Evolutionary conservation across 2,797 vertebrate genomes (phyloP).

Genomic region (Geotrypetes seraphini): DNA sequence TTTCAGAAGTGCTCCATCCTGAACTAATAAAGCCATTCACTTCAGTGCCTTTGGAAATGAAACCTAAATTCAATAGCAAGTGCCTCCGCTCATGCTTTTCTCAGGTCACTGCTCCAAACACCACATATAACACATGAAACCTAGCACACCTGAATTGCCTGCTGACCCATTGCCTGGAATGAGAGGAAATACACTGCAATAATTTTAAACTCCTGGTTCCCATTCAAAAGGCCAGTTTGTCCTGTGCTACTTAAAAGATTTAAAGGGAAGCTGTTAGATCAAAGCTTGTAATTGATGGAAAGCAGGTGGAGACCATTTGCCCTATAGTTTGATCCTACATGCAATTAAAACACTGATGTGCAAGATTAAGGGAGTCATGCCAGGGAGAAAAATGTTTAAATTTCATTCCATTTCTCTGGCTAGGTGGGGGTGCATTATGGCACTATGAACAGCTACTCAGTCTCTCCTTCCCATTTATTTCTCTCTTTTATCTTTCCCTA

Average conservation of each 20-base stretch:
- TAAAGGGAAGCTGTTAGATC: conserved; percentile 15
- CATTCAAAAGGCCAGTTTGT: conserved; percentile 3
- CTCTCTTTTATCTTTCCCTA: neutral
- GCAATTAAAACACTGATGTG: neutral
- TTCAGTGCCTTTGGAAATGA: conserved; percentile 39
- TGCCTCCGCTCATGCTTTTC: conserved; percentile 25
- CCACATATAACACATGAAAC: conserved; percentile 27
- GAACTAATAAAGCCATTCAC: conserved; percentile 34
- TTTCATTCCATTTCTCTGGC: neutral
- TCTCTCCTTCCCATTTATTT: neutral
- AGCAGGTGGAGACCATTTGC: conserved; percentile 14
- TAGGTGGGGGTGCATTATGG: neutral
- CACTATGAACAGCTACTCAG: neutral
- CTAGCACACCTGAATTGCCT: conserved; percentile 18
- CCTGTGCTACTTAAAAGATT: neutral
- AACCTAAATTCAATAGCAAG: conserved; percentile 25
- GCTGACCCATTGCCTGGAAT: conserved; percentile 19
- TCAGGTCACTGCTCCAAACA: conserved; percentile 26
- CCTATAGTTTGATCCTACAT: too few species aligned
- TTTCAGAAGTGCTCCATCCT: conserved; percentile 32
- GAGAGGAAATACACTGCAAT: conserved; percentile 2
- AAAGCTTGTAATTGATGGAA: conserved; percentile 9
- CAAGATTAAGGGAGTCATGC: neutral
- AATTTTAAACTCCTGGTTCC: conserved; percentile 14
- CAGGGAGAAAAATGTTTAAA: accelerated